Evolutionary conservation across 2,113 vertebrate species (phyloP).

Genomic region (Formicarius rufipectus): DNA sequence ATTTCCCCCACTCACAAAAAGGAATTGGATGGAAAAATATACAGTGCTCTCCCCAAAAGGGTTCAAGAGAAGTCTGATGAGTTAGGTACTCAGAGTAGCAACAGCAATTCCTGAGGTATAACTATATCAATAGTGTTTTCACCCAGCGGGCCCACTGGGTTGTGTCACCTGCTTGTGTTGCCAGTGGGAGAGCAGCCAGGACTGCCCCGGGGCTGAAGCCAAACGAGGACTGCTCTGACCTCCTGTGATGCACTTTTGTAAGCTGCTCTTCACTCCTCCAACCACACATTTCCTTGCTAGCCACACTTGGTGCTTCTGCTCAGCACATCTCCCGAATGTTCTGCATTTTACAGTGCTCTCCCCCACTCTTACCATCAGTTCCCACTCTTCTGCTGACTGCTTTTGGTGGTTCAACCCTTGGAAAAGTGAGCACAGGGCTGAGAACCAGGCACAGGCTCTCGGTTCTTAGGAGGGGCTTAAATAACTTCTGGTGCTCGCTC

Average conservation of each 20-base stretch:
- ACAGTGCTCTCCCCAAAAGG: not conserved
- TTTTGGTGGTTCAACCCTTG: not conserved
- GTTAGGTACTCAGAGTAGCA: not conserved
- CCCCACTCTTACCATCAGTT: not conserved
- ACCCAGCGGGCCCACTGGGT: not conserved
- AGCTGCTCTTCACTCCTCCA: not conserved
- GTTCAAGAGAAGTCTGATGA: not conserved
- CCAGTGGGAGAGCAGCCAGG: not conserved
- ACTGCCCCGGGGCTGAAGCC: rapidly evolving
- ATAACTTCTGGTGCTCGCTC: rapidly evolving
- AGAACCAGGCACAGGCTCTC: not conserved
- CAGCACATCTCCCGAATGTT: too few species aligned
- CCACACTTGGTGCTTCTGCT: not conserved
- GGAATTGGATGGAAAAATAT: not conserved
- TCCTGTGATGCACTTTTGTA: not conserved
- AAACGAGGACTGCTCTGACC: not conserved
- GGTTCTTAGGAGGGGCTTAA: not conserved
- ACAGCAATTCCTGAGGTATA: not conserved
- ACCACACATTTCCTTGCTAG: not conserved
- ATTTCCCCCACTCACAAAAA: not conserved
- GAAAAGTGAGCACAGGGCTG: not conserved
- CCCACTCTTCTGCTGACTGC: not conserved
- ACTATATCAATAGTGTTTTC: not conserved
- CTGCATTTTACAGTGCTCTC: not conserved
- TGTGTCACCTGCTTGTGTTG: not conserved